phyloP scores from a whole-genome alignment of 1,140 invertebrate species.

The Drosophila eugracilis region DNA sequence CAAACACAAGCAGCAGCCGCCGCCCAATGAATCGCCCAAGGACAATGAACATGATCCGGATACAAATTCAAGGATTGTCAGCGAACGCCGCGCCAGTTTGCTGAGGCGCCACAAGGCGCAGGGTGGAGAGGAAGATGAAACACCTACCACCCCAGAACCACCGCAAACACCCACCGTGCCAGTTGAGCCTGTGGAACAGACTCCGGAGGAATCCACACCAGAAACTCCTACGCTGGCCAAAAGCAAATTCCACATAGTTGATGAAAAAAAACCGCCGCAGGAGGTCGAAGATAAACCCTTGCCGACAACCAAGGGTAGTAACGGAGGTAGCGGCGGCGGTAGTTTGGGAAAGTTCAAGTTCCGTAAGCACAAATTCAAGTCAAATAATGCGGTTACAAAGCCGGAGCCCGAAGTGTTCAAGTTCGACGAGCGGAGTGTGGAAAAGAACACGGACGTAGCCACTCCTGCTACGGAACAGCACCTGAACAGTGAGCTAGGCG shows the following conservation, averaged over 20 bases:
- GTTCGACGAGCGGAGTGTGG: slow-evolving; percentile 72
- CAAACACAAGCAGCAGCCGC: slow-evolving; percentile 48
- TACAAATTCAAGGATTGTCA: slow-evolving; percentile 76
- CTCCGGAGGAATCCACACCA: slow-evolving; percentile 11
- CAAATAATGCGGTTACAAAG: slow-evolving; percentile 39
- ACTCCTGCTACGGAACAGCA: slow-evolving; percentile 25
- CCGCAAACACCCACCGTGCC: slow-evolving; percentile 17
- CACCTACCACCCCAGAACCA: slow-evolving; percentile 21
- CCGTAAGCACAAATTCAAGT: slow-evolving; percentile 60
- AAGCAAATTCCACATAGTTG: slow-evolving; percentile 69
- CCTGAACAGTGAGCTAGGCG: slow-evolving; percentile 29
- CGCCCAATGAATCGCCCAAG: slow-evolving; percentile 49
- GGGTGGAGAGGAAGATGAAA: slow-evolving; percentile 14
- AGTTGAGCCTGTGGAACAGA: slow-evolving; percentile 1
- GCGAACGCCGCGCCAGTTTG: slow-evolving; percentile 72
- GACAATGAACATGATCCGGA: slow-evolving; percentile 77
- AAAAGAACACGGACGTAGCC: slow-evolving; percentile 43
- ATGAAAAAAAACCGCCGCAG: slow-evolving; percentile 63
- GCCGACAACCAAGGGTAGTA: slow-evolving; percentile 12
- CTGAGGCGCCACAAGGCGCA: slow-evolving; percentile 42
- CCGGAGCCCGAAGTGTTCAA: slow-evolving; percentile 76
- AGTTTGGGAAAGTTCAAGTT: slow-evolving; percentile 76
- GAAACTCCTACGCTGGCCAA: slow-evolving; percentile 37
- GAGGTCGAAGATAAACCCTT: slow-evolving; percentile 38
- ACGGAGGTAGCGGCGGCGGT: slow-evolving; percentile 25